Evolutionary conservation across 2,888 invertebrate genomes (phyloP), one percentile per base, ranked within the genome.

Genomic region (Aporophyla nigra): DNA sequence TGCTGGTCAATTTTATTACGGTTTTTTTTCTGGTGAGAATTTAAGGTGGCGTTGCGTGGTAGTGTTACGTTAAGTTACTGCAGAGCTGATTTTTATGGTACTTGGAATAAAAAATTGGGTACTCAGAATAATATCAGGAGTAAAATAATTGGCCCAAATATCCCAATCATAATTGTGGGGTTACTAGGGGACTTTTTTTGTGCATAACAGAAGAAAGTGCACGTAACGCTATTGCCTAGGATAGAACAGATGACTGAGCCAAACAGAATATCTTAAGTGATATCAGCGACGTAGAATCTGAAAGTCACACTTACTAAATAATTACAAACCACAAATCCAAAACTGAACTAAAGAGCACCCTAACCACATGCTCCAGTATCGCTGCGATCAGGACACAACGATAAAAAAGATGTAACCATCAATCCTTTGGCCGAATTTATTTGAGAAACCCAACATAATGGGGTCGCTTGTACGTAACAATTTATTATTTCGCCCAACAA

Each of bases 401-500:
- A 87, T 86, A 86, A 92, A 90, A 86, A 92, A 93, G 91, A 91
- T 87, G 87, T 91, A 90, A 91, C 90, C 90, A 93, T 93, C 86
- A 93, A 93, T 92, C 91, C 92, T 92, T 90, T 92, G 87, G 78
- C 76, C 86, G 88, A 91, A 93, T 93, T 94, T 92, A 94, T 94
- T 93, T 93, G 92, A 90, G 92, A 92, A 93, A 86, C 89, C 80
- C 74, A 84, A 83, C 83, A 89, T 89, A 91, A 89, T 90, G 82
- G 87, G 82, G 82, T 85, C 85, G 84, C 81, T 84, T 89, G 87
- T 86, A 78, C 76, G 82, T 78, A 87, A 90, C 90, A 88, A 88
- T 88, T 92, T 91, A 91, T 91, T 91, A 89, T 86, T 85, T 76
- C 40, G 59, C 63, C 61, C 70, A 87, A 94, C 93, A 93, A 94